Evolutionary conservation across 2,797 vertebrate genomes (phyloP), one percentile per base, ranked within the genome.

Genomic region (Mormyrops boulengeri): DNA sequence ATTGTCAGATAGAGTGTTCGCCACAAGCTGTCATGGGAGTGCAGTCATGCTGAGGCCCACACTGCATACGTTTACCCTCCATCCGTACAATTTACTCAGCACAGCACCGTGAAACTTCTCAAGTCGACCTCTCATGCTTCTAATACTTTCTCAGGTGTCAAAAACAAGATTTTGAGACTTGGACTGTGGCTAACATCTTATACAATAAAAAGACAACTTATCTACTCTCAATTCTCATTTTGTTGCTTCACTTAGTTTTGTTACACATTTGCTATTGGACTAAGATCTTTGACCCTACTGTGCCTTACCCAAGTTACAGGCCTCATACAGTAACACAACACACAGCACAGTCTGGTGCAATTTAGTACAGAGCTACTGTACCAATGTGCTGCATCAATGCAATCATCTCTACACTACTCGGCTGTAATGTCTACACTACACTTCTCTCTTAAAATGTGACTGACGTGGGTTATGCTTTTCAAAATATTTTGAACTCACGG

Each of bases 151-250:
- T 85, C 82, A 53, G 85, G 50, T 52, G 47, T 41, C 62, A 89
- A 73, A 89, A 84, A 87, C 14, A 19, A 69, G 89, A 49, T 85
- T 86, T 87, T 66, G 49, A 88, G 52, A 89, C 50, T 73, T 30
- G 49, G 89, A 89, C 66, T 41, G 84, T 87, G 30, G 84, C 84
- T 85, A 52, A 89, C 30, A 47, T 55, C 62, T 87, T 22, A 47
- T 14, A 57, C 50, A 69, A 49, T 44, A 82, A 82, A 82, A 82
- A 47, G 41, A 82, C 77, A 44, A 88, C 57, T 41, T 69, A 88
- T 55, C 87, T 69, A 66, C 87, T 88, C n/a, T 41, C 50, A 41
- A 57, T 55, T 57, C 85, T 87, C 85, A 34, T 38, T 57, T 57
- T 87, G 22, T 47, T 47, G 77, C 38, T 44, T 44, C 53, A 30